Base-by-base conservation (phyloP, 1,140 invertebrate genomes). In the Trichonephila inaurata region DNA sequence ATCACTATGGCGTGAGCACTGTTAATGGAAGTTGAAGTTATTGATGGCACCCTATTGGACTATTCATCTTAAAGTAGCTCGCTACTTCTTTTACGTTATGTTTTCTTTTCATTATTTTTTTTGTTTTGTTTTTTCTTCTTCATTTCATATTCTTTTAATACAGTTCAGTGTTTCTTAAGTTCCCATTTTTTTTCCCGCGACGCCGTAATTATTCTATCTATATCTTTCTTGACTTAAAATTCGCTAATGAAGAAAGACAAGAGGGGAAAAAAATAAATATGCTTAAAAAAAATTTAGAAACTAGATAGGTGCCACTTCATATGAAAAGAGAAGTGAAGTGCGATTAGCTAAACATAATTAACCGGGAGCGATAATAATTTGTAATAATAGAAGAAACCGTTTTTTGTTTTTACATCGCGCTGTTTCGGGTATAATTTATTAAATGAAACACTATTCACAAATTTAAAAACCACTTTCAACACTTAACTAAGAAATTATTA, bases 21-120 rank as follows among this genome's bases (percentile, higher is more conserved):
- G 82, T 60, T 87, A 92, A 92, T 92, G 91, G 91, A 92, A 77
- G 82, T 77, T 66, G 82, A 86, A 87, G 91, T 92, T 92, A 92
- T 92, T 92, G 91, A 92, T 92, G 82, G 44, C 40, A 58, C 91
- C 91, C 83, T 28, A 51, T 85, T 60, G 82, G 33, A 77, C 91
- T 51, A 92, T 92, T 92, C 83, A 87, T 92, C 91, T 87, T 92
- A 61, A 85, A 89, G 88, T 89, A 69, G 28, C 72, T 89, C 64
- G 88, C 88, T 77, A 72, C 88, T 40, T 72, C 69, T 44, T 89
- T 89, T 87, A 40, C 18, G 14, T 77, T 58, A 60, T 85, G 58
- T 85, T 85, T 85, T 85, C 58, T 85, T 85, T 61, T 16, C 88
- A 24, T 60, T 51, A 1, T 28, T 40, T 83, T 83, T 51, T 14